Conservation (phyloP, 2,888 invertebrate species). For the Platycnemis pennipes region DNA sequence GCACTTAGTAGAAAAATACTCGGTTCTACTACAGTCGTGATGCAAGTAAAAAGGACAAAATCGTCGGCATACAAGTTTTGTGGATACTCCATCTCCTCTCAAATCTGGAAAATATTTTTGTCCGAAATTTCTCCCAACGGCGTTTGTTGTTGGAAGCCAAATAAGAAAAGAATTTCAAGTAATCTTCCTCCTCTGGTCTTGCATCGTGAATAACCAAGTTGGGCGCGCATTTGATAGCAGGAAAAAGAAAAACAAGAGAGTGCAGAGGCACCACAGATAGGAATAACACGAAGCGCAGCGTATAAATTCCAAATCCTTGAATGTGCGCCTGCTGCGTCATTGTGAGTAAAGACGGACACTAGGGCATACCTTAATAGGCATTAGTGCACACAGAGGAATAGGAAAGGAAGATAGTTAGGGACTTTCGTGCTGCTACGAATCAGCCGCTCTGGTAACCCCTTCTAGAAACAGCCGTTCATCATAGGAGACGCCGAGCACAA, state of each 20-base stretch:
- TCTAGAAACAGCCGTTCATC: slow-evolving; percentile 50
- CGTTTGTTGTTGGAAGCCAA: not conserved
- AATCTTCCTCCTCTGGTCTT: not conserved
- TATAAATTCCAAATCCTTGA: not conserved
- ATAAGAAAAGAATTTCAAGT: not conserved
- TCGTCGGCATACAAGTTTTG: too few relatives aligned
- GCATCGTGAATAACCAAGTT: not conserved
- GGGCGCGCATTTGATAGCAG: not conserved
- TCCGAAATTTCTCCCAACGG: not conserved
- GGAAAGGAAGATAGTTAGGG: not conserved
- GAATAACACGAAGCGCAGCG: not conserved
- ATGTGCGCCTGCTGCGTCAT: not conserved
- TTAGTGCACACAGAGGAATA: not conserved
- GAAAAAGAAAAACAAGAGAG: not conserved
- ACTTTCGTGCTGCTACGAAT: not conserved
- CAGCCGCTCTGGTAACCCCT: slow-evolving; percentile 32
- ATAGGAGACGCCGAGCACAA: slow-evolving; percentile 14
- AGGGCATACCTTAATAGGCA: not conserved
- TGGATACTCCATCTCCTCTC: not conserved
- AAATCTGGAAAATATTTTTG: not conserved
- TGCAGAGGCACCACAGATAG: not conserved
- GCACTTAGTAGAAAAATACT: too few relatives aligned
- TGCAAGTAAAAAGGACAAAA: too few relatives aligned
- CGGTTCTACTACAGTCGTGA: too few relatives aligned
- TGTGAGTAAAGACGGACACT: not conserved